These are phyloP conservation scores for Galeopsomyia nigrocyanea DNA, from an alignment of 2,888 invertebrate species.

Conservation along the genomic window DNA sequence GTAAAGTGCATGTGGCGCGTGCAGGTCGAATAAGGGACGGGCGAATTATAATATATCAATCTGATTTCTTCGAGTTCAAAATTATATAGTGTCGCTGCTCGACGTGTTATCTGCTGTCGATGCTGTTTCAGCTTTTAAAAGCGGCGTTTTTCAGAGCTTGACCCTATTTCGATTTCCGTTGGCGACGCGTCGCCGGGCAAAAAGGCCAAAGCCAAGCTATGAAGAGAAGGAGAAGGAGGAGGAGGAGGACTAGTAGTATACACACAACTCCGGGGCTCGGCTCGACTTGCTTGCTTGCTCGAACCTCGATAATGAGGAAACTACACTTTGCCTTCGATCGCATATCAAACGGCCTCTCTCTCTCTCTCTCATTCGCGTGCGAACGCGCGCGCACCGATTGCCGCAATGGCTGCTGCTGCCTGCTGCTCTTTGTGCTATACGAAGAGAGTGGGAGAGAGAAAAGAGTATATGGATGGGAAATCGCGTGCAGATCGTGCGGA, in stretches of 20 bases:
- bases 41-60: slow-evolving; percentile 33
- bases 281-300: neutral
- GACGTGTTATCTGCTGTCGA: too few species aligned
- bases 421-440: too few species aligned
- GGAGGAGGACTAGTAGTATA: too few species aligned
- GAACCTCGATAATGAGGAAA: slow-evolving; percentile 42
- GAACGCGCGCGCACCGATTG: neutral
- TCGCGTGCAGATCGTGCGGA: too few species aligned
- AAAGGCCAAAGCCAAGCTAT: slow-evolving; percentile 26
- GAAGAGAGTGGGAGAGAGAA: too few species aligned
- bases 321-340: slow-evolving; percentile 28
- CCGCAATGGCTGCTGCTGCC: too few species aligned
- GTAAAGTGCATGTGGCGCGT: neutral
- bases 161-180: slow-evolving; percentile 43
- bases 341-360: slow-evolving; percentile 23
- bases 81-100: neutral
- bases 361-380: neutral
- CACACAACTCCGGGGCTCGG: neutral
- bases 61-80: slow-evolving; percentile 8
- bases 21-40: neutral
- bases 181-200: slow-evolving; percentile 25
- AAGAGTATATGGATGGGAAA: too few species aligned
- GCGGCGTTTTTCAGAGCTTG: slow-evolving; percentile 19
- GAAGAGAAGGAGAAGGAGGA: too few species aligned
- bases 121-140: too few species aligned